Percentiles rank a stretch among this genome's conserved stretches.
Conservation (phyloP, 2,113 vertebrate species). For the Cyphomyrus discorhynchus region DNA sequence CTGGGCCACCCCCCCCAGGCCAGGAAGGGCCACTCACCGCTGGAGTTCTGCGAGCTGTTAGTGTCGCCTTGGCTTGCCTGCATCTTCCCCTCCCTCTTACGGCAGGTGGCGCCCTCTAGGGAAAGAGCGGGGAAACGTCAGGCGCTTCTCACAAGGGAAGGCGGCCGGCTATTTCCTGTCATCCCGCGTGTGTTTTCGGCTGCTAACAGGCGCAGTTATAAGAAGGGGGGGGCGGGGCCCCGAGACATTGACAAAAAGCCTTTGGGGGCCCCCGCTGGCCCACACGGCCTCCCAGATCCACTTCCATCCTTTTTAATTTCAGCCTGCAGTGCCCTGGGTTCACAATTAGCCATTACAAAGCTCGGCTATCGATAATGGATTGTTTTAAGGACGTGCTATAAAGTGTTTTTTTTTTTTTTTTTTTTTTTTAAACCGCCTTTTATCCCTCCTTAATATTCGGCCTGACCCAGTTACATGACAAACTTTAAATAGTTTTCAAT, state of each 20-base stretch:
- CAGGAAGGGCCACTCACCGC: constrained; percentile 68
- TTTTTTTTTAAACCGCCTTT: constrained; percentile 22
- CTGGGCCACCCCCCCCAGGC: background rate
- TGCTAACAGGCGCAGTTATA: background rate
- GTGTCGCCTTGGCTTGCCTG: constrained; percentile 88
- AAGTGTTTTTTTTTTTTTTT: constrained; percentile 12
- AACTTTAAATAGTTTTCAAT: constrained; percentile 61
- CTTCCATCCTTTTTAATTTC: background rate
- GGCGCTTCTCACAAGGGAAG: background rate
- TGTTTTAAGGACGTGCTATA: background rate
- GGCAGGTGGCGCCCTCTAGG: constrained; percentile 81
- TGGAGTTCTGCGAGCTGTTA: constrained; percentile 94
- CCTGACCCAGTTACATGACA: constrained; percentile 56
- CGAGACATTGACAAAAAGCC: background rate
- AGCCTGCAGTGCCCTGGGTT: background rate
- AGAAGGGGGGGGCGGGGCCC: background rate
- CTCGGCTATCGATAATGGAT: background rate
- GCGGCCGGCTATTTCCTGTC: background rate
- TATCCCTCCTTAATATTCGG: constrained; percentile 47
- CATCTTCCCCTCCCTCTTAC: constrained; percentile 78
- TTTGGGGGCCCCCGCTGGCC: background rate
- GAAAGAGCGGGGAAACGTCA: constrained; percentile 18
- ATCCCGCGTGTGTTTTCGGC: background rate
- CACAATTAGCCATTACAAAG: background rate
- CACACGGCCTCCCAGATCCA: background rate